Conservation (phyloP, 2,113 vertebrate genomes). For the Potamarius usumacintae region DNA sequence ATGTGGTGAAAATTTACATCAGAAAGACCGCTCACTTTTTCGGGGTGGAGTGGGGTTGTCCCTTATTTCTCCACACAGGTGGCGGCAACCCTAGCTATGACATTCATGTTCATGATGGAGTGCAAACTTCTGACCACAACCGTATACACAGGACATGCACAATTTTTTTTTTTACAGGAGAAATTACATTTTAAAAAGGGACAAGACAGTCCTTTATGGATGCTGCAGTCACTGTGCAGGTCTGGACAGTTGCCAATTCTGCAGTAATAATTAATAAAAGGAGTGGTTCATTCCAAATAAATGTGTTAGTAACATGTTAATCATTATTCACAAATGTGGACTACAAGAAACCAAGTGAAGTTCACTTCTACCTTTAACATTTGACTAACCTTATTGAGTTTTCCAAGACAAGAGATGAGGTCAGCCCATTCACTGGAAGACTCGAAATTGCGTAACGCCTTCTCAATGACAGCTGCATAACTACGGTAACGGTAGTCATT, state of each 20-base stretch:
- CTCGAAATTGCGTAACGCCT: constrained; percentile 95
- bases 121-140: too few species aligned
- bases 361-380: background rate
- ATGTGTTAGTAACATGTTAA: too few species aligned
- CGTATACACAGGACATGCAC: background rate
- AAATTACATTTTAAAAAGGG: background rate
- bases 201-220: background rate
- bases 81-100: too few species aligned
- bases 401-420: constrained; percentile 96
- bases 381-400: constrained; percentile 90
- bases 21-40: too few species aligned
- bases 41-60: too few species aligned
- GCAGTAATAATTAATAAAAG: background rate
- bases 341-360: background rate
- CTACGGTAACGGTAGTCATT: constrained; percentile 93
- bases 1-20: too few species aligned
- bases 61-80: too few species aligned
- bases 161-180: background rate
- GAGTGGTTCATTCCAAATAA: background rate
- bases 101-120: too few species aligned
- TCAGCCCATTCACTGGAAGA: constrained; percentile 98
- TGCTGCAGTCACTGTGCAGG: background rate
- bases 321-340: background rate
- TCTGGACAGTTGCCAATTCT: background rate
- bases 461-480: constrained; percentile 90